Evolutionary conservation across 2,113 vertebrate species (phyloP).

Genomic region (Columbina picui): DNA sequence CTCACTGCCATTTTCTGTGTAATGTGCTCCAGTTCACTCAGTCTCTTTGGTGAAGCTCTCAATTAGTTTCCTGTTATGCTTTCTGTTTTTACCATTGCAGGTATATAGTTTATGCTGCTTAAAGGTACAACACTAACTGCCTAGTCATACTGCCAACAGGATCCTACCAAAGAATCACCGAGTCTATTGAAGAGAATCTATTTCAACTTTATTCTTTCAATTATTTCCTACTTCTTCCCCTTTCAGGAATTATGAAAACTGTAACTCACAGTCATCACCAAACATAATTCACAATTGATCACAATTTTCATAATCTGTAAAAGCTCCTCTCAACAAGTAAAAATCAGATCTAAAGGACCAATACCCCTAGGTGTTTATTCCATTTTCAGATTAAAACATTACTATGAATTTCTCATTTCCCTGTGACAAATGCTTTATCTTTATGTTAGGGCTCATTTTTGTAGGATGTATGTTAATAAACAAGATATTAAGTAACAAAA

Average conservation of each 20-base stretch:
- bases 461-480: background rate
- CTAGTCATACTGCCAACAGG: background rate
- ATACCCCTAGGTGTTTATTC: background rate
- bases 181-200: background rate
- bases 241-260: background rate
- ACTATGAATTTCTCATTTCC: background rate
- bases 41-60: background rate
- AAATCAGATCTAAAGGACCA: background rate
- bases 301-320: background rate
- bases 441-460: background rate
- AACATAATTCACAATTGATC: background rate
- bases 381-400: background rate
- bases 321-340: background rate
- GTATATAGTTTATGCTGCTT: background rate
- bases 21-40: background rate
- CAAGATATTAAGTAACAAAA: background rate
- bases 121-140: background rate
- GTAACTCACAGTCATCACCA: background rate
- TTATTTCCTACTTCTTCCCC: background rate
- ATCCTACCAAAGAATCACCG: background rate
- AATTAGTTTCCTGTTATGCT: background rate
- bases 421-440: background rate
- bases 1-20: background rate
- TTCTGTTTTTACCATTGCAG: background rate
- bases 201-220: background rate